These are phyloP conservation scores for Plusia festucae DNA, from an alignment of 2,888 invertebrate genomes.

Conservation along the genomic window DNA sequence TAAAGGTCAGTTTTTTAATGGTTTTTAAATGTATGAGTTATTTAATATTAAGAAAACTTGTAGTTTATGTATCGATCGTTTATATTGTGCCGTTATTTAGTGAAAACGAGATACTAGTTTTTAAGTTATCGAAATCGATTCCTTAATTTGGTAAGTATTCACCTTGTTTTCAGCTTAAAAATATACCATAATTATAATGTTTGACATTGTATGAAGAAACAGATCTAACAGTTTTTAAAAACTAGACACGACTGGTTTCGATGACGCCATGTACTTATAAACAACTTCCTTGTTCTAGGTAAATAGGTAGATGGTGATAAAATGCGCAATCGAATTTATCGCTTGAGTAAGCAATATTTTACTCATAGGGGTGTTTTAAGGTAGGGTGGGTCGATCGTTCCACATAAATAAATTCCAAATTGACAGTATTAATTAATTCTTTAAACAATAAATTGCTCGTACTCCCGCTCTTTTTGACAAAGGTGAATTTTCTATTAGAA, in stretches of 20 bases:
- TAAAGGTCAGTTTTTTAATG: conserved; percentile 54
- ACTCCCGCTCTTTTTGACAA: conserved; percentile 28
- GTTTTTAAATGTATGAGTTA: conserved; percentile 21
- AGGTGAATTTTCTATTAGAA: neutral
- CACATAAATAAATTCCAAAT: conserved; percentile 18
- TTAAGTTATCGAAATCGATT: conserved; percentile 14
- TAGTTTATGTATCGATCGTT: neutral
- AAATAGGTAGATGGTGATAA: conserved; percentile 32
- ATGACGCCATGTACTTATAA: conserved; percentile 44
- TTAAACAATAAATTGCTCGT: neutral
- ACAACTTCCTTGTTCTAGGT: conserved; percentile 61
- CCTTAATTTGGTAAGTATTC: conserved; percentile 27
- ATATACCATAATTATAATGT: neutral
- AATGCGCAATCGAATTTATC: conserved; percentile 36
- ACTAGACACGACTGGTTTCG: conserved; percentile 23
- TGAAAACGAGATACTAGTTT: conserved; percentile 21
- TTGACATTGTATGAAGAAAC: neutral
- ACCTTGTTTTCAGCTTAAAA: neutral
- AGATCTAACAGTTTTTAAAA: conserved; percentile 10
- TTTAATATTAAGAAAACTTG: neutral
- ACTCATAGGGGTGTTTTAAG: neutral
- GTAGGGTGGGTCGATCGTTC: conserved; percentile 13
- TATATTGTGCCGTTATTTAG: conserved; percentile 16
- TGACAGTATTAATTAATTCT: neutral
- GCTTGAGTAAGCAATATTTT: conserved; percentile 12